These are phyloP conservation scores for Macrobrachium nipponense DNA, from an alignment of 1,140 invertebrate genomes.

Conservation along the genomic window DNA sequence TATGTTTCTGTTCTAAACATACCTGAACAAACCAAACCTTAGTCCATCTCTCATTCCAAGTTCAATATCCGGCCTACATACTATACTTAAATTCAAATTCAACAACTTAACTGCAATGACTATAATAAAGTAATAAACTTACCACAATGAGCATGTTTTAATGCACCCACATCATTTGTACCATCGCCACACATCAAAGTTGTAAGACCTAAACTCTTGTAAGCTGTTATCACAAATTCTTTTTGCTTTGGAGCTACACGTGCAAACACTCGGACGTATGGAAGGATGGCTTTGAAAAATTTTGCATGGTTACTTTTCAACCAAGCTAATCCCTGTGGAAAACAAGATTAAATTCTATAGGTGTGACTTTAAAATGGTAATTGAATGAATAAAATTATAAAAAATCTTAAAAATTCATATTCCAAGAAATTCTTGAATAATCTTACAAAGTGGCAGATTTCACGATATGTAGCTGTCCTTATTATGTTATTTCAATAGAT, in stretches of 20 bases:
- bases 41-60: too few relatives aligned
- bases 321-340: conserved; percentile 76
- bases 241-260: conserved; percentile 97
- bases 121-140: conserved; percentile 9
- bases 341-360: conserved; percentile 64
- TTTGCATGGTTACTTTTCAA: conserved; percentile 76
- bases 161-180: conserved; percentile 99
- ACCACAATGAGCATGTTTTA: conserved; percentile 98
- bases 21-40: too few relatives aligned
- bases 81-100: neutral
- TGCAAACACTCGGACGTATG: conserved; percentile 90
- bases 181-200: conserved; percentile 99
- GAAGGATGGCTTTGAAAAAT: conserved; percentile 81
- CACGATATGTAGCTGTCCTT: too few relatives aligned
- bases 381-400: neutral
- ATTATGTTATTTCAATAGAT: too few relatives aligned
- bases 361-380: too few relatives aligned
- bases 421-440: conserved; percentile 20
- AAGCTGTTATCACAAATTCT: conserved; percentile 90
- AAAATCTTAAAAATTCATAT: neutral
- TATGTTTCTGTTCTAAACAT: too few relatives aligned
- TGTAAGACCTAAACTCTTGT: conserved; percentile 88
- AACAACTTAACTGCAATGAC: neutral
- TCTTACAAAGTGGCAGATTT: neutral
- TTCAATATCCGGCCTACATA: too few relatives aligned